Conservation (phyloP, 2,797 vertebrate genomes). For the Chrysocyon brachyurus region DNA sequence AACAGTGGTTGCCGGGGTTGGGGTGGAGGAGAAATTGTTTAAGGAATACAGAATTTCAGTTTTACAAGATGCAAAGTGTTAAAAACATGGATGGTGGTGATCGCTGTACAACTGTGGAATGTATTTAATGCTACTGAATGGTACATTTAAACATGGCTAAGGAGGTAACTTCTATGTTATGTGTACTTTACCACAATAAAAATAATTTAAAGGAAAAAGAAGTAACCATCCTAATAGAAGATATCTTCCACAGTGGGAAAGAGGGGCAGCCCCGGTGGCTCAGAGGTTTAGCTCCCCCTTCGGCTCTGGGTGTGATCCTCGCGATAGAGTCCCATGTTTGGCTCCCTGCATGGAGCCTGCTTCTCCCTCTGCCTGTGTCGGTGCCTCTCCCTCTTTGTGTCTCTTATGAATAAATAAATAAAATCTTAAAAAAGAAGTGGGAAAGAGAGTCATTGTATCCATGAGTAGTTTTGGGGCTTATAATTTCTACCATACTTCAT, state of each 20-base stretch:
- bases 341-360: no score
- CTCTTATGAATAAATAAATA: no score
- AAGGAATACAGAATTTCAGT: not conserved
- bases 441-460: not conserved
- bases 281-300: no score
- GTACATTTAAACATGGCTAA: not conserved
- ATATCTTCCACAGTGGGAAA: not conserved
- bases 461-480: not conserved
- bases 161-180: not conserved
- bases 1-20: not conserved
- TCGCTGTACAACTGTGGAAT: not conserved
- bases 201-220: not conserved
- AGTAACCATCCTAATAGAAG: not conserved
- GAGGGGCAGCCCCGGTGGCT: not conserved
- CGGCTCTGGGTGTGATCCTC: no score
- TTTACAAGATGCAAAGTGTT: not conserved
- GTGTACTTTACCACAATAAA: not conserved
- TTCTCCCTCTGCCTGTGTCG: no score
- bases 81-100: not conserved
- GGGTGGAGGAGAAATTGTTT: not conserved
- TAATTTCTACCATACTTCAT: constrained; percentile 4
- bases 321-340: no score
- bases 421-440: not conserved
- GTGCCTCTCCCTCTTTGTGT: no score
- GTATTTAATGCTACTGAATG: not conserved